A percentile compares a stretch with the other conserved stretches of the same genome.
Evolutionary conservation across 1,140 invertebrate species (phyloP).

Genomic region (Leptoteleia sp.): DNA sequence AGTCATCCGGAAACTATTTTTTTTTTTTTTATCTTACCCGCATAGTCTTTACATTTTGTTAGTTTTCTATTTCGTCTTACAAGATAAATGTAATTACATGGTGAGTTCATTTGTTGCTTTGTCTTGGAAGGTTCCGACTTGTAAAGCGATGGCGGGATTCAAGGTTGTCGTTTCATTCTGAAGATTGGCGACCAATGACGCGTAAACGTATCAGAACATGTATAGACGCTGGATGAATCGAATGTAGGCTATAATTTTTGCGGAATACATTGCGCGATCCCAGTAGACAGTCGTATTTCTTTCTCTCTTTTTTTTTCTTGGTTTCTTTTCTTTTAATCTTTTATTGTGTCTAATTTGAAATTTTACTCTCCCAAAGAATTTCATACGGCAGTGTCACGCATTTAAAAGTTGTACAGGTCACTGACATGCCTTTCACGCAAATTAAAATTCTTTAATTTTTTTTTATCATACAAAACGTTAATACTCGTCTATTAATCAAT

Average conservation of each 20-base stretch:
- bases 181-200: slow-evolving; percentile 77
- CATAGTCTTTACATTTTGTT: slow-evolving; percentile 40
- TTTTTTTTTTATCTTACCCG: slow-evolving; percentile 23
- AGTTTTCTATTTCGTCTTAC: slow-evolving; percentile 31
- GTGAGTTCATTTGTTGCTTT: slow-evolving; percentile 61
- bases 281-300: slow-evolving; percentile 60
- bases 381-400: no score
- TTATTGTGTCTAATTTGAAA: slow-evolving; percentile 17
- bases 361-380: slow-evolving; percentile 7
- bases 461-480: no score
- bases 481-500: no score
- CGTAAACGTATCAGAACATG: slow-evolving; percentile 72
- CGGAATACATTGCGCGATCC: slow-evolving; percentile 43
- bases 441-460: no score
- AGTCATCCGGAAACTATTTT: slow-evolving; percentile 24
- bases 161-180: slow-evolving; percentile 74
- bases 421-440: no score
- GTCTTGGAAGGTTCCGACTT: slow-evolving; percentile 40
- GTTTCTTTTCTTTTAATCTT: no score
- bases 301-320: slow-evolving; percentile 31
- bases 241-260: slow-evolving; percentile 66
- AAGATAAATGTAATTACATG: slow-evolving; percentile 74
- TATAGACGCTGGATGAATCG: slow-evolving; percentile 64
- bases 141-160: slow-evolving; percentile 41
- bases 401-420: no score